Evolutionary conservation across 2,113 vertebrate genomes (phyloP), one percentile per base, ranked within the genome.

Genomic region (Thalassoma bifasciatum): DNA sequence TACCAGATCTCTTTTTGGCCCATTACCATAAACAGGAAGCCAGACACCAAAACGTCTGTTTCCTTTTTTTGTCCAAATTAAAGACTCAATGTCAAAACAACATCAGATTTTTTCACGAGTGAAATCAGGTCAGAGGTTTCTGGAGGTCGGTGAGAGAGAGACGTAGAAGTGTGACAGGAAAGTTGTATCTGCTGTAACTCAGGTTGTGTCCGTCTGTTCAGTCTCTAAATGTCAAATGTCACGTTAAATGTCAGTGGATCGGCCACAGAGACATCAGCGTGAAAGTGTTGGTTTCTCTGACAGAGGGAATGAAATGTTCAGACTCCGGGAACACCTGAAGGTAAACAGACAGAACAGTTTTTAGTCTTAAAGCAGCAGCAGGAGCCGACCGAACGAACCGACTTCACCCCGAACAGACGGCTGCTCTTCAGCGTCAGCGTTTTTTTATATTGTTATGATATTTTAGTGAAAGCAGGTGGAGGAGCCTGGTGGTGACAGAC

Each of bases 181-280:
- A 40, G 42, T 61, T 60, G 10, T 42, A 57, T 51, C 37, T 58
- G 51, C 58, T 5, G 66, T 66, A 75, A 77, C 44, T 52, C 65
- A 10, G 61, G 50, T 51, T 72, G 36, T 50, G 50, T 61, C 16
- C 19, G 22, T 66, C 58, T 75, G 57, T 74, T 42, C 34, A 75
- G 57, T 42, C 24, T 57, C 66, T 72, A 49, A 83, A 79, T 86
- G 80, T 88, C 81, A 91, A 85, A 83, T 80, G 74, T 75, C 78
- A 67, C 2, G 4, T 57, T 70, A 80, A 91, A 88, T 88, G 76
- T 82, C 77, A 89, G 59, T 9, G 53, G 44, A 68, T 58, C 51
- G 70, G 61, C 60, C 75, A 72, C 17, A 49, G 42, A 49, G 34
- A 30, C 4, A 13, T 19, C 51, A 10, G 26, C 8, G 75, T 56